These are phyloP conservation scores for Mesodorylaimus sp. DNA, from an alignment of 2,888 invertebrate species.

Conservation along the genomic window DNA sequence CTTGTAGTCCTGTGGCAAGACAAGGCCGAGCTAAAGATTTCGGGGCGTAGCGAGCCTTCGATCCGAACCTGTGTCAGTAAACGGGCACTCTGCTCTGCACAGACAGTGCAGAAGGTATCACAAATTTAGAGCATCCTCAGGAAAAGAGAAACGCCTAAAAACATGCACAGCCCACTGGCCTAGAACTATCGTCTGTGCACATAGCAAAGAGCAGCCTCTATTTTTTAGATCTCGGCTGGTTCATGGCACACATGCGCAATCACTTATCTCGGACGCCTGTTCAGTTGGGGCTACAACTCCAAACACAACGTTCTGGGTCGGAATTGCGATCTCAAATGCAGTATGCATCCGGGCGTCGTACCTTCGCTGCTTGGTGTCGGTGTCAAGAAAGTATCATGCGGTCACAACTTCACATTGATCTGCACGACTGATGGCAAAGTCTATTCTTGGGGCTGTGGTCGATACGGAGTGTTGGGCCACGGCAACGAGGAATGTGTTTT, in stretches of 20 bases:
- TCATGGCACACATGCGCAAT: slow-evolving; percentile 23
- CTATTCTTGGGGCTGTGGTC: slow-evolving; percentile 45
- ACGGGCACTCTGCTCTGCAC: too few relatives aligned
- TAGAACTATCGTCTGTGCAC: not conserved
- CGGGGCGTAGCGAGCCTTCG: too few relatives aligned
- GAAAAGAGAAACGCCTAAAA: too few relatives aligned
- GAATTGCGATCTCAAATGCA: not conserved
- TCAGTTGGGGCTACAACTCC: slow-evolving; percentile 21
- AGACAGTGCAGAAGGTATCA: too few relatives aligned
- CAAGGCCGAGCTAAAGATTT: too few relatives aligned
- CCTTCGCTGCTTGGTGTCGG: slow-evolving; percentile 11
- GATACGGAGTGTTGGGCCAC: slow-evolving; percentile 21
- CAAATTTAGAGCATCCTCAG: too few relatives aligned
- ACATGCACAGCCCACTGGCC: too few relatives aligned
- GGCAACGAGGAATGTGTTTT: slow-evolving; percentile 4
- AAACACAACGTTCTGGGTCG: slow-evolving; percentile 16
- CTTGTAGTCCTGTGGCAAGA: too few relatives aligned
- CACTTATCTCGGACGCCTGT: slow-evolving; percentile 14
- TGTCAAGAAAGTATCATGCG: slow-evolving; percentile 42
- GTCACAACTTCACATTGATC: slow-evolving; percentile 46
- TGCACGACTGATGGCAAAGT: slow-evolving; percentile 43
- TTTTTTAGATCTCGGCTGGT: slow-evolving; percentile 20
- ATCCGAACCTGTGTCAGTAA: too few relatives aligned
- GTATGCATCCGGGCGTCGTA: slow-evolving; percentile 10
- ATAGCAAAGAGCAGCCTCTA: not conserved